Conservation (phyloP, 2,797 vertebrate genomes). For the Menidia menidia region DNA sequence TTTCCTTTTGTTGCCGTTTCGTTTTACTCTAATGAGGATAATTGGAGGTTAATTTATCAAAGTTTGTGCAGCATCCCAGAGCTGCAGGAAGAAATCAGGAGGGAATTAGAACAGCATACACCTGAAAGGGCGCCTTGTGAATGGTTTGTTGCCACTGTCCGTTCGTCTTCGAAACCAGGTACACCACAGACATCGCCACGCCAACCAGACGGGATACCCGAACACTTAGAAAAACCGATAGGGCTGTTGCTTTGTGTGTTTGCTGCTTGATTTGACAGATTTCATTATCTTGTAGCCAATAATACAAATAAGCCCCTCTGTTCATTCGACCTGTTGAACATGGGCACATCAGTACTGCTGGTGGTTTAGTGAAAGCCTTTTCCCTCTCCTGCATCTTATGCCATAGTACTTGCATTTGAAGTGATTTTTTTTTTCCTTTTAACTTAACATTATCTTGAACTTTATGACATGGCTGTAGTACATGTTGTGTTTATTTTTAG, state of each 20-base stretch:
- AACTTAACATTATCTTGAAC: conserved; percentile 69
- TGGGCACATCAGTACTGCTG: conserved; percentile 69
- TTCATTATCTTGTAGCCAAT: conserved; percentile 61
- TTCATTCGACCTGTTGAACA: conserved; percentile 49
- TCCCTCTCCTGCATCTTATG: conserved; percentile 62
- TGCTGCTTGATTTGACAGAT: conserved; percentile 73
- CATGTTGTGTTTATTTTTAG: conserved; percentile 80
- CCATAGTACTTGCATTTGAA: conserved; percentile 81
- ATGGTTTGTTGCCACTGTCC: conserved; percentile 65
- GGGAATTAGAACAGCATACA: conserved; percentile 62
- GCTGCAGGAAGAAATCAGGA: conserved; percentile 48
- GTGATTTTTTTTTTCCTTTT: conserved; percentile 68
- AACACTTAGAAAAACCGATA: conserved; percentile 74
- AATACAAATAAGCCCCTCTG: conserved; percentile 58
- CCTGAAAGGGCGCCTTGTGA: conserved; percentile 74
- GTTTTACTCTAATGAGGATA: conserved; percentile 40
- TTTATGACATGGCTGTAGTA: conserved; percentile 78
- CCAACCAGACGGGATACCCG: conserved; percentile 57
- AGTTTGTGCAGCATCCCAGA: conserved; percentile 38
- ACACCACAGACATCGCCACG: conserved; percentile 63
- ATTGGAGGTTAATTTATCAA: conserved; percentile 53
- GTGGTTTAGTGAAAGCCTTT: conserved; percentile 73
- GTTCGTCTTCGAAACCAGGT: conserved; percentile 77
- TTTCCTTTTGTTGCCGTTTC: conserved; percentile 27
- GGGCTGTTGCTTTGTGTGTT: conserved; percentile 72